These are phyloP conservation scores for Nemapogon koenigi DNA, from an alignment of 2,888 invertebrate species.

Conservation along the genomic window DNA sequence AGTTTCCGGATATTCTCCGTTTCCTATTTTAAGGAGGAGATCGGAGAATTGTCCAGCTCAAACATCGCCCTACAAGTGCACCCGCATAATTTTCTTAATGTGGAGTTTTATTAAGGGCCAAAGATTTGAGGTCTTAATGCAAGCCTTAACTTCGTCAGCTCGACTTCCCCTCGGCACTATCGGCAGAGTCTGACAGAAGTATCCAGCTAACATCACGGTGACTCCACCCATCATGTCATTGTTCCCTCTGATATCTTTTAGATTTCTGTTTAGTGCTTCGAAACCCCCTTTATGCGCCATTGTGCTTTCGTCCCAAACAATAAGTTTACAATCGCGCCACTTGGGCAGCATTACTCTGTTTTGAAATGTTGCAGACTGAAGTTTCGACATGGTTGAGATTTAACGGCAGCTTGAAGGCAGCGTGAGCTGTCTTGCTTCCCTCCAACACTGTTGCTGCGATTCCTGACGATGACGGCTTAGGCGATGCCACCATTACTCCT, in stretches of 20 bases:
- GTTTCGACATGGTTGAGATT: constrained; percentile 11
- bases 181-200: constrained; percentile 14
- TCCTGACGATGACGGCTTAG: constrained; percentile 24
- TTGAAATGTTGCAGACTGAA: constrained; percentile 17
- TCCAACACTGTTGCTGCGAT: constrained; percentile 22
- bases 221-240: constrained; percentile 10
- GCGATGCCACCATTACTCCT: constrained; percentile 17
- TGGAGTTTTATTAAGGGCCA: constrained; percentile 12
- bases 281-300: constrained; percentile 18
- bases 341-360: constrained; percentile 21
- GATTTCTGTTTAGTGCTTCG: constrained; percentile 13
- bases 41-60: constrained; percentile 14
- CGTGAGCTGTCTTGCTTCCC: constrained; percentile 23
- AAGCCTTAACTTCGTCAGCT: constrained; percentile 18
- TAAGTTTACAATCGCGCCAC: constrained; percentile 19
- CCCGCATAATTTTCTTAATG: constrained; percentile 17
- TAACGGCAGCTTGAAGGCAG: constrained; percentile 18
- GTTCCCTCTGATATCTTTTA: constrained; percentile 12
- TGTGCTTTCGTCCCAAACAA: constrained; percentile 21
- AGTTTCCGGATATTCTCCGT: constrained; percentile 13
- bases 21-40: constrained; percentile 16
- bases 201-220: constrained; percentile 10
- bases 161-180: not conserved
- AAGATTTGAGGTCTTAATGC: constrained; percentile 17
- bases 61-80: constrained; percentile 8